Base-by-base conservation (phyloP, 2,888 invertebrate species). In the Magallana nippona region DNA sequence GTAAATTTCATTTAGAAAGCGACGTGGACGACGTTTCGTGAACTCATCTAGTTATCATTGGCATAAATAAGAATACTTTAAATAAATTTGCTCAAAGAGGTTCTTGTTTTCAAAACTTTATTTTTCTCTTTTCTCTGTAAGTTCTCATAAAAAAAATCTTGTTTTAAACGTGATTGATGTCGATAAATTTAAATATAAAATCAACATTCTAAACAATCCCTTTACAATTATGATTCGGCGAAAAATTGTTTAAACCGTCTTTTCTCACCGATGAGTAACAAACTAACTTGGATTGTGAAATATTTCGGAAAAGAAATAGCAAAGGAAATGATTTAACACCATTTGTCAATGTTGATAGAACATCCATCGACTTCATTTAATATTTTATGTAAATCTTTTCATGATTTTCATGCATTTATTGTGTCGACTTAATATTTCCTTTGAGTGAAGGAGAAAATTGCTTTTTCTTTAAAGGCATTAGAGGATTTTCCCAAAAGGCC, bases 311-410 rank as follows among this genome's bases (percentile, higher is more conserved):
- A 32, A 27, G 71, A 32, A 27, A 71, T 22, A 15, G 71, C 71
- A 32, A 2, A 27, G 27, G 71, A 71, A 71, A 71, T 71, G 71
- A 71, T 71, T 71, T 71, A 71, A 71, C 71, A 71, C 32, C 71
- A 71, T 71, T 71, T 71, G 71, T 71, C 71, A 71, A 71, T 71
- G 71, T 71, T 71, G 27, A 71, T 71, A 71, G 22, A 71, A 71
- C 71, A 71, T 71, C 15, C 71, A 27, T 71, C 71, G 71, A 71
- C 71, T 71, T 71, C 27, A 27, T 71, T 71, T 71, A 71, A 71
- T 71, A 71, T 71, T 32, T 56, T 79, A 27, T 79, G 79, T 79
- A 56, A 79, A 79, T 79, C 79, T 79, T 79, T 79, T 79, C 56
- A 56, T 79, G 57, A 79, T 79, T 79, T 44, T 79, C 79, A 79